Evolutionary conservation across 2,797 vertebrate species (phyloP).

Genomic region (Chelidonichthys spinosus): DNA sequence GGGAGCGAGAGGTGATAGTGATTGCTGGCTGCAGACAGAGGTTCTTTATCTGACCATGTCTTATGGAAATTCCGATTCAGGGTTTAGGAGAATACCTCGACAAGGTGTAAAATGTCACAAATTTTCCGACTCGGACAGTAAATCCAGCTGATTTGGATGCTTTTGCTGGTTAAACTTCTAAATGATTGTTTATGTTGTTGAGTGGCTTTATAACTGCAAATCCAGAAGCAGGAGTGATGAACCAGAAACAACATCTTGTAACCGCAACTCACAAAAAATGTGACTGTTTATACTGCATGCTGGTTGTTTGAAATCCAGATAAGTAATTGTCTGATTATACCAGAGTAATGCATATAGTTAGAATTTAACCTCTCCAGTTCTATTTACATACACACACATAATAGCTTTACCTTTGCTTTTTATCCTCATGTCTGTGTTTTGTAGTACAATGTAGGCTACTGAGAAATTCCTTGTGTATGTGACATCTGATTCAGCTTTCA

Average conservation of each 20-base stretch:
- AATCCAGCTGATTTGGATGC: not conserved
- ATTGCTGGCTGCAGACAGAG: not conserved
- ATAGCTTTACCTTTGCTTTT: conserved; percentile 1
- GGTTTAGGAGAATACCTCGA: not conserved
- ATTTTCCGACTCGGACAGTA: not conserved
- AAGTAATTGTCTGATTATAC: not conserved
- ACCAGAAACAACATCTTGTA: not conserved
- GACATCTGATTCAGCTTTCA: not conserved
- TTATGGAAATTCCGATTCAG: not conserved
- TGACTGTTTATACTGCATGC: not conserved
- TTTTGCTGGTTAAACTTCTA: not conserved
- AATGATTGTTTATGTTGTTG: not conserved
- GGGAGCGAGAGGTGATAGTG: conserved; percentile 23
- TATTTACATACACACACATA: conserved; percentile 1
- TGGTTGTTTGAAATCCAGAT: not conserved
- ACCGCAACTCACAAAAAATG: not conserved
- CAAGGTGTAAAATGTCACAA: not conserved
- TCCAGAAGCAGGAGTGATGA: not conserved
- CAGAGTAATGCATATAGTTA: not conserved
- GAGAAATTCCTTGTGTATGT: not conserved
- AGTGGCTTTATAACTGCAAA: not conserved
- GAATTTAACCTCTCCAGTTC: conserved; percentile 27
- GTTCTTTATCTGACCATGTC: conserved; percentile 15
- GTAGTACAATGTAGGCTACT: conserved; percentile 10
- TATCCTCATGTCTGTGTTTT: conserved; percentile 3